Conservation (phyloP, 2,113 vertebrate species). For the Pontoporia blainvillei region DNA sequence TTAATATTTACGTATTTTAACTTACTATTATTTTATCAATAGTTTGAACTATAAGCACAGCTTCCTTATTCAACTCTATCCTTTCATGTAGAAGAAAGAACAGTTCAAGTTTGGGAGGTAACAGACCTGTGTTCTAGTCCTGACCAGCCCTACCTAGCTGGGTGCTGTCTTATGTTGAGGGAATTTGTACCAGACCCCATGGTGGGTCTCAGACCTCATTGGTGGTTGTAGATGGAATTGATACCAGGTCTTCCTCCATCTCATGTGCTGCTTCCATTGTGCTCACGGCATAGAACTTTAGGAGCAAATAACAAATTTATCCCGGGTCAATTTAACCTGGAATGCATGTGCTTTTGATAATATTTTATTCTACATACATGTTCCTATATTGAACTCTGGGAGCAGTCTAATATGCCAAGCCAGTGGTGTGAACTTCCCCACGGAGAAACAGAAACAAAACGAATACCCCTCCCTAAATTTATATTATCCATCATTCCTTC, state of each 20-base stretch:
- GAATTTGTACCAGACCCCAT: too few species aligned
- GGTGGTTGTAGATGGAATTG: background rate
- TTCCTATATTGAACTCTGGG: background rate
- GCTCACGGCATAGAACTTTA: background rate
- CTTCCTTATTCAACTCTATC: background rate
- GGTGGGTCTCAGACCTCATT: too few species aligned
- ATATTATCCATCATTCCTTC: background rate
- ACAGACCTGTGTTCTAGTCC: background rate
- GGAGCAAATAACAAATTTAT: background rate
- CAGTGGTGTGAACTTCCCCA: background rate
- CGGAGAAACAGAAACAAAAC: background rate
- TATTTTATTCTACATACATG: background rate
- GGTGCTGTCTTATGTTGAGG: background rate
- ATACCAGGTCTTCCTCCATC: background rate
- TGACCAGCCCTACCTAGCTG: rapidly evolving
- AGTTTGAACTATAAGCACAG: background rate
- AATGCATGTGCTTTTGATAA: background rate
- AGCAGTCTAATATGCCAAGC: background rate
- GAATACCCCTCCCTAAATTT: background rate
- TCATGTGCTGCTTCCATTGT: background rate
- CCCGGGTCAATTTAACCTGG: background rate
- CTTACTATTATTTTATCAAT: background rate
- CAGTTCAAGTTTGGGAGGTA: background rate
- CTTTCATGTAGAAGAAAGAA: background rate
- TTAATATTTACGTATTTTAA: background rate